Evolutionary conservation across 2,797 vertebrate genomes (phyloP).

Genomic region (Microhierax caerulescens): DNA sequence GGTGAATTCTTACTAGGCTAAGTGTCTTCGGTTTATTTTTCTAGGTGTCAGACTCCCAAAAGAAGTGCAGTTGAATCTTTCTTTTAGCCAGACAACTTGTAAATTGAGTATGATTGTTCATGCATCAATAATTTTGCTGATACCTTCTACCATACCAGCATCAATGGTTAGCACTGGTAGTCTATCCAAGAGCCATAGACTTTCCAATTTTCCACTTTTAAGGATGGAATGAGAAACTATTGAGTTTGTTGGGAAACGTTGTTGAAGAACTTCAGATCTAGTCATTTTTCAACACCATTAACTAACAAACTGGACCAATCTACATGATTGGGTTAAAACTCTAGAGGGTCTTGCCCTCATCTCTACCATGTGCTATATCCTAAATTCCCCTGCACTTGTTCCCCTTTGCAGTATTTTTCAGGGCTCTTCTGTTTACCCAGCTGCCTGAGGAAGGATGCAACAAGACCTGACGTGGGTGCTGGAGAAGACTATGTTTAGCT

Average conservation of each 20-base stretch:
- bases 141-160: not conserved
- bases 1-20: not conserved
- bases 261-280: not conserved
- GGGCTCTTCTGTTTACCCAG: not conserved
- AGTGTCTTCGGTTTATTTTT: not conserved
- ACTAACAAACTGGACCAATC: not conserved
- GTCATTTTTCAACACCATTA: not conserved
- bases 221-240: not conserved
- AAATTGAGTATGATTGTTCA: not conserved
- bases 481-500: conserved; percentile 25
- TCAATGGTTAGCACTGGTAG: not conserved
- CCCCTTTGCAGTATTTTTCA: not conserved
- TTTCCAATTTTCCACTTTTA: not conserved
- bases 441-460: conserved; percentile 9
- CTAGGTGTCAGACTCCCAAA: not conserved
- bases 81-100: not conserved
- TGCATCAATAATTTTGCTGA: not conserved
- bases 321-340: not conserved
- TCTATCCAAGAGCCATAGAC: not conserved
- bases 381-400: not conserved
- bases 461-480: not conserved
- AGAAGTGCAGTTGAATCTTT: not conserved
- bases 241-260: not conserved
- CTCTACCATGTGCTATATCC: not conserved
- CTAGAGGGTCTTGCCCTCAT: not conserved